Percentiles rank a stretch among this genome's conserved stretches.
phyloP scores from a whole-genome alignment of 2,797 vertebrate species.

The Alfaro cultratus region DNA sequence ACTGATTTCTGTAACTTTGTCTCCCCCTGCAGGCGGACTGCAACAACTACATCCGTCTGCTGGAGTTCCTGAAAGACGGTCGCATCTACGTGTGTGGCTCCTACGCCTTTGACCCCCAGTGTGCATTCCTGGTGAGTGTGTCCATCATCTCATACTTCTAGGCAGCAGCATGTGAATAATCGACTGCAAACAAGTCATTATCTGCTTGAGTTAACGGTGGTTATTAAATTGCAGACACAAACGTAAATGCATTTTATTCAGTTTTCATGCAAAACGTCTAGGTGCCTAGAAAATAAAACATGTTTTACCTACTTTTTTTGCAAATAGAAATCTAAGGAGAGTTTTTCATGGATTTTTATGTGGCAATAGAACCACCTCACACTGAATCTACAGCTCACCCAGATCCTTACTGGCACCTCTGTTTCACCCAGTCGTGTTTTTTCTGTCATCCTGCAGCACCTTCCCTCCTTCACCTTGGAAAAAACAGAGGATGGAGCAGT shows the following conservation, averaged over 20 bases:
- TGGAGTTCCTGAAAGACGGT: constrained; percentile 83
- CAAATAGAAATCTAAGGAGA: neutral
- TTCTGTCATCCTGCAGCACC: constrained; percentile 73
- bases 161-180: neutral
- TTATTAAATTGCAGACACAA: neutral
- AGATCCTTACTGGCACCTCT: neutral
- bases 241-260: neutral
- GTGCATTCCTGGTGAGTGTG: constrained; percentile 84
- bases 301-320: neutral
- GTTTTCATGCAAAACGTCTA: neutral
- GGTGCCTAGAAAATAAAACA: neutral
- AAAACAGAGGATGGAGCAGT: constrained; percentile 70
- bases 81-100: constrained; percentile 88
- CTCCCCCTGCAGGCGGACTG: constrained; percentile 85
- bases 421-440: neutral
- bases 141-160: neutral
- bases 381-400: neutral
- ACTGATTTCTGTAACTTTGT: constrained; percentile 56
- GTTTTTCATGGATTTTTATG: neutral
- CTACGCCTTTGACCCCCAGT: constrained; percentile 90
- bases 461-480: constrained; percentile 81
- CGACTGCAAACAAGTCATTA: neutral
- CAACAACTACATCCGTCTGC: constrained; percentile 88
- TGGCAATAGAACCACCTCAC: neutral
- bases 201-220: neutral